These are phyloP conservation scores for Gopherus flavomarginatus DNA, from an alignment of 2,113 vertebrate genomes.

Conservation along the genomic window DNA sequence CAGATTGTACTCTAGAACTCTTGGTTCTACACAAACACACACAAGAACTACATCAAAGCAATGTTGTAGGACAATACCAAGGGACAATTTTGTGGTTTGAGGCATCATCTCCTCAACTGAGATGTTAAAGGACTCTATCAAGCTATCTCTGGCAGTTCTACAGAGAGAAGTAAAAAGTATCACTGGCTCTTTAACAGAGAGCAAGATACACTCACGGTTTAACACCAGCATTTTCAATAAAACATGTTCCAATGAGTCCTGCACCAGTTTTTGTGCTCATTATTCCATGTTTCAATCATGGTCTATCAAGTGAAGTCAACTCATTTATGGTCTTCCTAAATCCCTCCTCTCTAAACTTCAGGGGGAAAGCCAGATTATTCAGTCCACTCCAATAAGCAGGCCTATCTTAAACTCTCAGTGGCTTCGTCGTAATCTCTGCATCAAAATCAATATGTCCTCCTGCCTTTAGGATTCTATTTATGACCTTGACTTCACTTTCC, in stretches of 20 bases:
- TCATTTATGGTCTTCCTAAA: background rate
- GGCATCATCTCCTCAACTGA: background rate
- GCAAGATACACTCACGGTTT: background rate
- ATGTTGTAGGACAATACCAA: fast-evolving
- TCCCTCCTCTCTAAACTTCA: background rate
- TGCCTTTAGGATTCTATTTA: background rate
- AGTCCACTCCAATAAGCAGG: fast-evolving
- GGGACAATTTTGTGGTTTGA: background rate
- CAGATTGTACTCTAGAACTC: fast-evolving
- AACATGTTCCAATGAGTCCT: fast-evolving
- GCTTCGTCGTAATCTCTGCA: background rate
- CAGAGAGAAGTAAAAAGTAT: background rate
- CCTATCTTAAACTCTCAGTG: fast-evolving
- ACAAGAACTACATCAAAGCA: background rate
- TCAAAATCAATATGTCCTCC: background rate
- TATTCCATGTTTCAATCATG: background rate
- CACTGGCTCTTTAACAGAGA: fast-evolving
- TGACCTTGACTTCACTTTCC: fast-evolving
- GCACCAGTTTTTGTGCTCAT: background rate
- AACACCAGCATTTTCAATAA: background rate
- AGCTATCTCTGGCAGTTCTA: background rate
- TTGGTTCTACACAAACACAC: fast-evolving
- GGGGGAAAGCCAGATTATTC: background rate
- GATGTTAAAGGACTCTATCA: background rate
- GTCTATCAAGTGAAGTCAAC: background rate